Evolutionary conservation across 2,797 vertebrate species (phyloP).

Genomic region (Buceros bicornis): DNA sequence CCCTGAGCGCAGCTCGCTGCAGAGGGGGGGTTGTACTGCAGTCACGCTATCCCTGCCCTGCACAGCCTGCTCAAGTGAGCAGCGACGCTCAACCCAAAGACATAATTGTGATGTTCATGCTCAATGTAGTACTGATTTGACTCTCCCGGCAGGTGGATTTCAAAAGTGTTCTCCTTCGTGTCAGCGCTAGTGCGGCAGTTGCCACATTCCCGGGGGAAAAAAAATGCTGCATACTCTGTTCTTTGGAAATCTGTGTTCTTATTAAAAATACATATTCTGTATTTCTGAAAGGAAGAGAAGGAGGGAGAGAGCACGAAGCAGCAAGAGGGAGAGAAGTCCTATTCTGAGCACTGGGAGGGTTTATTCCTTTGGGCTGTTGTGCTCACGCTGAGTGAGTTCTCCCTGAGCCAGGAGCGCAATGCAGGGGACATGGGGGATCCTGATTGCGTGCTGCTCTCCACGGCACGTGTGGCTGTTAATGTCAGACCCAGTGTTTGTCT

Average conservation of each 20-base stretch:
- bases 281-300: conserved; percentile 21
- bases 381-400: background rate
- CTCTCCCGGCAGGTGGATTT: conserved; percentile 16
- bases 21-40: background rate
- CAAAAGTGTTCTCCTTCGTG: background rate
- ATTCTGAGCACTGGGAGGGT: background rate
- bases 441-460: background rate
- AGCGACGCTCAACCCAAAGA: background rate
- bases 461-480: background rate
- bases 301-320: background rate
- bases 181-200: background rate
- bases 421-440: background rate
- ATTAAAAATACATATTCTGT: conserved; percentile 25
- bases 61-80: conserved; percentile 5
- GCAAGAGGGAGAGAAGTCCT: background rate
- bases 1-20: background rate
- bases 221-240: background rate
- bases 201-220: background rate
- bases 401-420: background rate
- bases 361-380: background rate
- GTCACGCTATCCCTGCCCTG: conserved; percentile 17
- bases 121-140: background rate
- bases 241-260: conserved; percentile 23
- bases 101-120: background rate
- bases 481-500: background rate